phyloP scores from a whole-genome alignment of 2,113 vertebrate species.

The Festucalex cinctus region DNA sequence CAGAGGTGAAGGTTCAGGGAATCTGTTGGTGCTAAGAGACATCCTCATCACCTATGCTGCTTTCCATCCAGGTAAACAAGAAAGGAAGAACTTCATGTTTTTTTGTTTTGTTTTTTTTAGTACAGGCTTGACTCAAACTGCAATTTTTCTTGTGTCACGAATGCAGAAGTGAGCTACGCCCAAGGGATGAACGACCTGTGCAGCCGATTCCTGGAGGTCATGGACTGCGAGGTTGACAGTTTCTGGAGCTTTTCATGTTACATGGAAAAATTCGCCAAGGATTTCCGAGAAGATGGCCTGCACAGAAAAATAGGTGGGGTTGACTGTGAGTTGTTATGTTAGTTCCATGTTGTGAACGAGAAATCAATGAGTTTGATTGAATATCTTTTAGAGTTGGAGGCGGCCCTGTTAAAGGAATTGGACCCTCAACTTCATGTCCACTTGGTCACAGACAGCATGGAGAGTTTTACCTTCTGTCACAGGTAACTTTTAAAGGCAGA shows the following conservation, averaged over 20 bases:
- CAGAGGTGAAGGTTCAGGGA: conserved; percentile 75
- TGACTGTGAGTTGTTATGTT: background rate
- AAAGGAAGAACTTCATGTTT: background rate
- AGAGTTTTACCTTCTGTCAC: conserved; percentile 77
- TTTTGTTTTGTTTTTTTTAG: background rate
- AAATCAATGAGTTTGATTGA: background rate
- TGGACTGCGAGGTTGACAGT: conserved; percentile 76
- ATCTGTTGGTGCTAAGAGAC: conserved; percentile 77
- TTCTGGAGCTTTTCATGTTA: conserved; percentile 79
- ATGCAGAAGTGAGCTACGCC: conserved; percentile 76
- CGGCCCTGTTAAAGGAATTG: conserved; percentile 73
- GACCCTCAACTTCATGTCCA: conserved; percentile 71
- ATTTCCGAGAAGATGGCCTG: conserved; percentile 75
- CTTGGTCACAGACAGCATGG: conserved; percentile 70
- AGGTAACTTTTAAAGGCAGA: conserved; percentile 51
- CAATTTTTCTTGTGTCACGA: conserved; percentile 4
- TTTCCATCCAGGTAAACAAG: conserved; percentile 77
- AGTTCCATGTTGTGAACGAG: background rate
- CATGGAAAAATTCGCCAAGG: conserved; percentile 77
- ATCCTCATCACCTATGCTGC: conserved; percentile 80
- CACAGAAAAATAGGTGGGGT: conserved; percentile 74
- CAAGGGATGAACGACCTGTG: conserved; percentile 82
- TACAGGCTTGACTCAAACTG: background rate
- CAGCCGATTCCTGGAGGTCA: conserved; percentile 77
- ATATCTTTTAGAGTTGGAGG: conserved; percentile 69